Conservation (phyloP, 2,888 invertebrate species). For the Trichopoda pennipes region DNA sequence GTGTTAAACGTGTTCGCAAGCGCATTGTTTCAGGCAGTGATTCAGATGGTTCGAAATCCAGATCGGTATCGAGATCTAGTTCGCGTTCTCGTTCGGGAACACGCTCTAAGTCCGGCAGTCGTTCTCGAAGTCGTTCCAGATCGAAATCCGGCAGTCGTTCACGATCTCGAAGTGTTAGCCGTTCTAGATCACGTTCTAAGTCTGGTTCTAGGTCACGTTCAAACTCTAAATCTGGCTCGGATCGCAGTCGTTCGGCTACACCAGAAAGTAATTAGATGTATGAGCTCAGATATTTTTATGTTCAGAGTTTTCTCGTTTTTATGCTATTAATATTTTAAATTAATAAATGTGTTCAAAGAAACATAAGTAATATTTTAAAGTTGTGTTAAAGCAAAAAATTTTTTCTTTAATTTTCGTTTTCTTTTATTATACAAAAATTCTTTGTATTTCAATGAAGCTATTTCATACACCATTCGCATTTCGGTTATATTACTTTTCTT, state of each 20-base stretch:
- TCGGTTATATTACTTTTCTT: too few species aligned
- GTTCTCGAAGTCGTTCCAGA: constrained; percentile 70
- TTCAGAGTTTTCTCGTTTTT: not conserved
- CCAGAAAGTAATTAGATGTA: constrained; percentile 62
- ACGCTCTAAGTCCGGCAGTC: constrained; percentile 64
- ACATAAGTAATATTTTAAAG: too few species aligned
- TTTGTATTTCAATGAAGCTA: too few species aligned
- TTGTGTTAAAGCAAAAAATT: too few species aligned
- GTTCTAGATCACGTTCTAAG: constrained; percentile 76
- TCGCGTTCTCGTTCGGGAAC: constrained; percentile 73
- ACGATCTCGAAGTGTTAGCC: constrained; percentile 70
- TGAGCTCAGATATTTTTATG: constrained; percentile 74
- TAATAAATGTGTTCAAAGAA: not conserved
- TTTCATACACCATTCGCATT: too few species aligned
- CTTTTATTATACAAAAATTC: too few species aligned
- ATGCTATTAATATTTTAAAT: not conserved
- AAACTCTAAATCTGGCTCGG: constrained; percentile 70
- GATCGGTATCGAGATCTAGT: constrained; percentile 71
- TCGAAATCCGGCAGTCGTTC: constrained; percentile 78
- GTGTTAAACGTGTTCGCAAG: constrained; percentile 70
- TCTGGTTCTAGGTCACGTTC: constrained; percentile 75
- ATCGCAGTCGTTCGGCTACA: constrained; percentile 71
- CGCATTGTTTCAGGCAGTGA: constrained; percentile 76
- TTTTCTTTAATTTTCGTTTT: too few species aligned
- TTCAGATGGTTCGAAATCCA: constrained; percentile 70